These are phyloP conservation scores for Azemiops feae DNA, from an alignment of 2,113 vertebrate genomes.

Conservation along the genomic window DNA sequence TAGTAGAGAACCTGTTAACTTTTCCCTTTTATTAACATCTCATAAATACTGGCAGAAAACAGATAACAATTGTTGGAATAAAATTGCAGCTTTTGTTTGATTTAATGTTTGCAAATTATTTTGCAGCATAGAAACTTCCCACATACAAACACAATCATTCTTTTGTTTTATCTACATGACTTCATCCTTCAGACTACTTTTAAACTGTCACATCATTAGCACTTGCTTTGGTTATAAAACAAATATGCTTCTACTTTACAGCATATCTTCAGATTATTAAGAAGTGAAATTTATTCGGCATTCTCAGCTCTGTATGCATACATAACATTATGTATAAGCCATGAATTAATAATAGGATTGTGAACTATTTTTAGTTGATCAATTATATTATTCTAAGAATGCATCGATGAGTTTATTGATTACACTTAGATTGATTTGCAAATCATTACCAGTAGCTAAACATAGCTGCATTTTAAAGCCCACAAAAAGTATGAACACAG, in stretches of 20 bases:
- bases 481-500: background rate
- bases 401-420: background rate
- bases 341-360: background rate
- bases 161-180: constrained; percentile 29
- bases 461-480: background rate
- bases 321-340: background rate
- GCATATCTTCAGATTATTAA: background rate
- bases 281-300: background rate
- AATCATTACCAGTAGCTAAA: background rate
- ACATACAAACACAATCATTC: constrained; percentile 36
- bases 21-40: constrained; percentile 16
- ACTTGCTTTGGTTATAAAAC: background rate
- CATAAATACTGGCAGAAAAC: constrained; percentile 31
- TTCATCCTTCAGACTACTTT: constrained; percentile 26
- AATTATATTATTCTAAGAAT: background rate
- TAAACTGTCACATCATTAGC: background rate
- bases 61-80: constrained; percentile 22
- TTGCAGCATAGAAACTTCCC: constrained; percentile 29
- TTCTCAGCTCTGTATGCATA: background rate
- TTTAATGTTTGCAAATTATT: constrained; percentile 28
- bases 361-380: background rate
- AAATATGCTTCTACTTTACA: constrained; percentile 1
- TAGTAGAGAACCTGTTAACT: constrained; percentile 7
- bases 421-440: background rate
- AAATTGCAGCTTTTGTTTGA: constrained; percentile 38